These are phyloP conservation scores for Eulemur rubriventer DNA, from an alignment of 2,797 vertebrate species.

Conservation along the genomic window DNA sequence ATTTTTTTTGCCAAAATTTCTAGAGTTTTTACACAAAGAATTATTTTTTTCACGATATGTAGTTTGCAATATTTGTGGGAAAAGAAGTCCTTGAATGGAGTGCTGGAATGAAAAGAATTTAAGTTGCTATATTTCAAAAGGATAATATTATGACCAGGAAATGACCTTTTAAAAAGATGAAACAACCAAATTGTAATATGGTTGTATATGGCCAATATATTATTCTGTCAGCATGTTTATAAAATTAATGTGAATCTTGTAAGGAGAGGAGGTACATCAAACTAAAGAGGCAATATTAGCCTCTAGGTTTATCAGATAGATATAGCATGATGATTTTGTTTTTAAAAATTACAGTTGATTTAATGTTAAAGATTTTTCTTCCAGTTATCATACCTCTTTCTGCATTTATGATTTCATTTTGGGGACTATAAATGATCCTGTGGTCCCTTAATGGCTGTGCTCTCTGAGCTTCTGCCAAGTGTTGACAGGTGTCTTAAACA, in stretches of 20 bases:
- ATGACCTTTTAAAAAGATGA: background rate
- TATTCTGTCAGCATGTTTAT: background rate
- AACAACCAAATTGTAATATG: background rate
- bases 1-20: background rate
- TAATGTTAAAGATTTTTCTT: background rate
- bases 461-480: constrained; percentile 48
- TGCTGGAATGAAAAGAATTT: background rate
- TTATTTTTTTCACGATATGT: background rate
- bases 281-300: background rate
- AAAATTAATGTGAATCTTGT: background rate
- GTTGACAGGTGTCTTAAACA: constrained; percentile 55
- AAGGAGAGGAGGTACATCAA: background rate
- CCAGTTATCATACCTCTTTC: background rate
- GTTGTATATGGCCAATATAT: background rate
- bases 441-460: constrained; percentile 1
- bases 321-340: background rate
- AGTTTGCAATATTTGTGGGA: background rate
- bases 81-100: background rate
- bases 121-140: background rate
- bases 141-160: background rate
- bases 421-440: constrained; percentile 3
- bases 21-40: background rate
- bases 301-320: background rate
- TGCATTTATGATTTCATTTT: constrained; percentile 42
- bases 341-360: background rate